These are phyloP conservation scores for Argyrosomus japonicus DNA, from an alignment of 2,113 vertebrate species.

Conservation along the genomic window DNA sequence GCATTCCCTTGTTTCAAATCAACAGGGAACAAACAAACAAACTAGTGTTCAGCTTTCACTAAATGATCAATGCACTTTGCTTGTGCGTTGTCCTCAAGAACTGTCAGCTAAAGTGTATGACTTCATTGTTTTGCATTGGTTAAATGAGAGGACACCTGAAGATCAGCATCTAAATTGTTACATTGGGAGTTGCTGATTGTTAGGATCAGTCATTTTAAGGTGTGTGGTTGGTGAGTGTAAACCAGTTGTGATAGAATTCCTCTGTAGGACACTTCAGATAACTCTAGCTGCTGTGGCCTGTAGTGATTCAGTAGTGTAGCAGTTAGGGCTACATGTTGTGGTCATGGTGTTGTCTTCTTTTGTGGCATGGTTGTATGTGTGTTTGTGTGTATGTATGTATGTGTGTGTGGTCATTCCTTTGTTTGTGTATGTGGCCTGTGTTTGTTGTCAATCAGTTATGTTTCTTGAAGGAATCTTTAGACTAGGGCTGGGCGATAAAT, in stretches of 20 bases:
- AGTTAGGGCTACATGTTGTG: conserved; percentile 45
- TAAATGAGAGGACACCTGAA: conserved; percentile 4
- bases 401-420: conserved; percentile 53
- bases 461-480: conserved; percentile 18
- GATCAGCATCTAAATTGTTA: conserved; percentile 10
- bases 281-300: background rate
- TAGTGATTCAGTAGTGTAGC: background rate
- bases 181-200: conserved; percentile 11
- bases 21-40: background rate
- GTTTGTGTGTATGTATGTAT: conserved; percentile 24
- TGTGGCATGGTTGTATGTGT: conserved; percentile 69
- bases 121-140: conserved; percentile 21
- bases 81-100: background rate
- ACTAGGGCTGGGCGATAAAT: too few relatives aligned
- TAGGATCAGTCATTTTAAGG: background rate
- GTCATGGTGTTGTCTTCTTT: conserved; percentile 53
- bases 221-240: conserved; percentile 4
- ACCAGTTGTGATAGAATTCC: background rate
- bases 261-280: conserved; percentile 1
- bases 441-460: conserved; percentile 32
- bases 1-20: background rate
- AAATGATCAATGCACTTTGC: conserved; percentile 3
- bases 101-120: background rate
- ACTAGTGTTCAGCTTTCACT: background rate
- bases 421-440: conserved; percentile 59